Conservation (phyloP, 2,797 vertebrate genomes). For the Hapalemur alaotrensis region DNA sequence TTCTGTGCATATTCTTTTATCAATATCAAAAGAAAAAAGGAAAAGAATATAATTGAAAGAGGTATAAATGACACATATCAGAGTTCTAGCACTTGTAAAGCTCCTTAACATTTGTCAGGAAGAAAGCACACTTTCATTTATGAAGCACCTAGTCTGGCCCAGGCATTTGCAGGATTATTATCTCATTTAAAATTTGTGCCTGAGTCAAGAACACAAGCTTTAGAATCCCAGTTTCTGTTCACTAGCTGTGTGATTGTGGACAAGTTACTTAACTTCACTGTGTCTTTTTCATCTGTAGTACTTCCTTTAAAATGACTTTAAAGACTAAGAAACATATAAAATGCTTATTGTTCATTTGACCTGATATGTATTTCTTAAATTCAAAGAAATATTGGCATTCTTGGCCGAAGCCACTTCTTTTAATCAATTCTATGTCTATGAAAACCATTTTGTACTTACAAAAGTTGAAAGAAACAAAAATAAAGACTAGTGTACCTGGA, state of each 20-base stretch:
- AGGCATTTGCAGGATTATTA: not conserved
- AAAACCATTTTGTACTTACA: not conserved
- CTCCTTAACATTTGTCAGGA: too few species aligned
- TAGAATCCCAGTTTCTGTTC: not conserved
- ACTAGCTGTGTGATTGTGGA: not conserved
- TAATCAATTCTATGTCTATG: not conserved
- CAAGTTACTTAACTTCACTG: not conserved
- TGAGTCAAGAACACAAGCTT: not conserved
- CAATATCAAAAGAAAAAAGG: not conserved
- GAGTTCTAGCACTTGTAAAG: not conserved
- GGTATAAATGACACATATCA: not conserved
- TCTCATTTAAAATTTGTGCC: not conserved
- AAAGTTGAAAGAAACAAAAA: slow-evolving; percentile 1
- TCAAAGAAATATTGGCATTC: not conserved
- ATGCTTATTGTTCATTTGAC: not conserved
- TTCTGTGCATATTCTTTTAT: not conserved
- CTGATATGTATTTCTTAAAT: not conserved
- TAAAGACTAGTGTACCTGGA: slow-evolving; percentile 88
- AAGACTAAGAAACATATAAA: not conserved
- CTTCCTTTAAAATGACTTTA: not conserved
- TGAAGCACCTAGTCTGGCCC: not conserved
- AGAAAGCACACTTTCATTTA: not conserved
- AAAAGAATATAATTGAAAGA: not conserved
- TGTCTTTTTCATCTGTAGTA: not conserved
- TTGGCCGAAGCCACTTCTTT: not conserved